These are phyloP conservation scores for Zootoca vivipara DNA, from an alignment of 2,113 vertebrate genomes.

Conservation along the genomic window DNA sequence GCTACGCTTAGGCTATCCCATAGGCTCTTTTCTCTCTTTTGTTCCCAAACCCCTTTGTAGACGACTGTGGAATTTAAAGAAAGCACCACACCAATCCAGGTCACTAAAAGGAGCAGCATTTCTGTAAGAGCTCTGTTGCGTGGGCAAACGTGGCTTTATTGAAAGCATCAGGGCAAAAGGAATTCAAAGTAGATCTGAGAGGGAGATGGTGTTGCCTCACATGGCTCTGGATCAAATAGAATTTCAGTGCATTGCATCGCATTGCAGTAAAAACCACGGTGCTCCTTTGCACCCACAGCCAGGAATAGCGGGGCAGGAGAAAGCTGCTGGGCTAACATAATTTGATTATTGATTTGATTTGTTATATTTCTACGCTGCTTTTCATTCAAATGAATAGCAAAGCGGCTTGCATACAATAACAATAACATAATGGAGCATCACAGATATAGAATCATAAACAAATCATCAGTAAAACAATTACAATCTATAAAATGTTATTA, in stretches of 20 bases:
- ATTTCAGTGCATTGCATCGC: not conserved
- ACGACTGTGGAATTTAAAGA: not conserved
- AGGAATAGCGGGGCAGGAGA: too few relatives aligned
- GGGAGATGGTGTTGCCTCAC: not conserved
- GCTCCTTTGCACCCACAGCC: too few relatives aligned
- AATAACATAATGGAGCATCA: too few relatives aligned
- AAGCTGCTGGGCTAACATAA: too few relatives aligned
- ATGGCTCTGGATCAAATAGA: not conserved
- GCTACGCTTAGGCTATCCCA: not conserved
- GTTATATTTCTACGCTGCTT: too few relatives aligned
- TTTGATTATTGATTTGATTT: too few relatives aligned
- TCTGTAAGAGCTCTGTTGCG: not conserved
- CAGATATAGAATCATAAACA: too few relatives aligned
- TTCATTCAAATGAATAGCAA: too few relatives aligned
- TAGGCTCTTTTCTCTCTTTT: not conserved
- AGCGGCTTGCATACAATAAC: too few relatives aligned
- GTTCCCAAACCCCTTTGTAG: not conserved
- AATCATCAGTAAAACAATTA: too few relatives aligned
- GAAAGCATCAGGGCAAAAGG: slow-evolving; percentile 6
- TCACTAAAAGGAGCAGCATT: slow-evolving; percentile 22
- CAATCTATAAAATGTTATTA: too few relatives aligned
- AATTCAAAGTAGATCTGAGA: slow-evolving; percentile 13
- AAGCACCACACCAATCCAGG: slow-evolving; percentile 22
- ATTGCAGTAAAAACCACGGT: not conserved
- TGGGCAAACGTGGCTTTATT: slow-evolving; percentile 27